Evolutionary conservation across 2,888 invertebrate genomes (phyloP).

Genomic region (Seladonia tumulorum): DNA sequence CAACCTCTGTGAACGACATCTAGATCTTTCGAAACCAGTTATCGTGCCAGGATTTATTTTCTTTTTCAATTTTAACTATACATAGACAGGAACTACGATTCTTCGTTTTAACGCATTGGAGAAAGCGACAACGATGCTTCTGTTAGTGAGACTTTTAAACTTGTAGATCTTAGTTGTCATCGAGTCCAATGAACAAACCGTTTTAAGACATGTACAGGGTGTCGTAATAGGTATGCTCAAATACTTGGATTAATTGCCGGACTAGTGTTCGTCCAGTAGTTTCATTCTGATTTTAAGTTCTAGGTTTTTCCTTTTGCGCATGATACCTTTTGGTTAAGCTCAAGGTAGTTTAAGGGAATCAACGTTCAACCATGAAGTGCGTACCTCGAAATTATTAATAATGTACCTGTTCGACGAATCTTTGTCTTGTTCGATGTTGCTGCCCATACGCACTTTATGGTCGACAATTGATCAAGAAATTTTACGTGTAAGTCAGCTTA

Average conservation of each 20-base stretch:
- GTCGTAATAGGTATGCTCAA: constrained; percentile 69
- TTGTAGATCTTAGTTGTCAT: constrained; percentile 56
- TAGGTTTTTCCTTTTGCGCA: constrained; percentile 23
- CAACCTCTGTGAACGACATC: constrained; percentile 74
- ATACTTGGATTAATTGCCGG: constrained; percentile 43
- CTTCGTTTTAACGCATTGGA: neutral
- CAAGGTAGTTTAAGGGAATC: constrained; percentile 44
- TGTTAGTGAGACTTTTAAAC: constrained; percentile 55
- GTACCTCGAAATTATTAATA: constrained; percentile 44
- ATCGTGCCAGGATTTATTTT: constrained; percentile 12
- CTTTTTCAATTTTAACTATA: neutral
- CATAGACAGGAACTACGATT: neutral
- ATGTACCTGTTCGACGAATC: constrained; percentile 58
- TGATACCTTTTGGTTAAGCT: constrained; percentile 31
- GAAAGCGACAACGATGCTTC: constrained; percentile 30
- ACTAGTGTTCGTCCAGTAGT: constrained; percentile 32
- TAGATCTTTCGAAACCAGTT: constrained; percentile 2
- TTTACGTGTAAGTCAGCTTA: constrained; percentile 25
- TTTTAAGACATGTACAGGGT: constrained; percentile 68
- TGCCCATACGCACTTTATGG: constrained; percentile 42
- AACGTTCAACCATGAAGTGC: constrained; percentile 48
- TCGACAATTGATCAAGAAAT: constrained; percentile 35
- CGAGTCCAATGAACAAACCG: constrained; percentile 48
- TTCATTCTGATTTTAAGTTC: constrained; percentile 40
- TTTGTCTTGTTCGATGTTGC: constrained; percentile 22